Conservation (phyloP, 2,797 vertebrate species). For the Alcedo atthis region DNA sequence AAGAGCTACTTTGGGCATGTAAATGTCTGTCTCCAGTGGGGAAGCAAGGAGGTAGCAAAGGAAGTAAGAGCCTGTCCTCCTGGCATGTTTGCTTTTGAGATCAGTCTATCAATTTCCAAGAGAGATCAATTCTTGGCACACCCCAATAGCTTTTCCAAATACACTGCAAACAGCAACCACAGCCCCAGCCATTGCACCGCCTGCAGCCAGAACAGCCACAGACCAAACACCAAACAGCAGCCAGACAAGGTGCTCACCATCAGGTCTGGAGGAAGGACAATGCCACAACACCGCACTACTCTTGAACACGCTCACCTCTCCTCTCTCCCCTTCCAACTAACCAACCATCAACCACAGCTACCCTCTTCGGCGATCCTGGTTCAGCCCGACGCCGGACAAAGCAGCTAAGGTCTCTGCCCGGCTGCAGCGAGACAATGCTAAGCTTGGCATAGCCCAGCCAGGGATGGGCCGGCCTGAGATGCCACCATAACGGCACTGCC, state of each 20-base stretch:
- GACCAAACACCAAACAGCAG: background rate
- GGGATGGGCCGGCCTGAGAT: background rate
- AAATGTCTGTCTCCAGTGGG: background rate
- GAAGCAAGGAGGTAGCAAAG: background rate
- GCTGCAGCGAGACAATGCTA: background rate
- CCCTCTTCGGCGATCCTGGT: background rate
- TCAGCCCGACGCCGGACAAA: background rate
- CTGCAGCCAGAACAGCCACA: background rate
- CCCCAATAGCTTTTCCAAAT: background rate
- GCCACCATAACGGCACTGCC: background rate
- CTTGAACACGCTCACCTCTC: background rate
- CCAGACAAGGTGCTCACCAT: background rate
- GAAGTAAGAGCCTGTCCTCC: background rate
- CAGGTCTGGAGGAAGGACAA: background rate
- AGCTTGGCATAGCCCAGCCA: background rate
- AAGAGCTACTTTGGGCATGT: accelerated
- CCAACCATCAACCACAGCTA: background rate
- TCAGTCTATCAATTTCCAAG: background rate
- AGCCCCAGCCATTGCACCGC: background rate
- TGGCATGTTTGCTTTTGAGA: background rate
- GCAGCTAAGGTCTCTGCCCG: background rate
- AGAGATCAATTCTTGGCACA: background rate
- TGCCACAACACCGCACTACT: accelerated
- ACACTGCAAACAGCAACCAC: background rate
- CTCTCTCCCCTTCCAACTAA: background rate